Percentiles rank a stretch among this genome's conserved stretches.
These are phyloP conservation scores for Tubulanus polymorphus DNA, from an alignment of 2,888 invertebrate genomes.

Conservation along the genomic window DNA sequence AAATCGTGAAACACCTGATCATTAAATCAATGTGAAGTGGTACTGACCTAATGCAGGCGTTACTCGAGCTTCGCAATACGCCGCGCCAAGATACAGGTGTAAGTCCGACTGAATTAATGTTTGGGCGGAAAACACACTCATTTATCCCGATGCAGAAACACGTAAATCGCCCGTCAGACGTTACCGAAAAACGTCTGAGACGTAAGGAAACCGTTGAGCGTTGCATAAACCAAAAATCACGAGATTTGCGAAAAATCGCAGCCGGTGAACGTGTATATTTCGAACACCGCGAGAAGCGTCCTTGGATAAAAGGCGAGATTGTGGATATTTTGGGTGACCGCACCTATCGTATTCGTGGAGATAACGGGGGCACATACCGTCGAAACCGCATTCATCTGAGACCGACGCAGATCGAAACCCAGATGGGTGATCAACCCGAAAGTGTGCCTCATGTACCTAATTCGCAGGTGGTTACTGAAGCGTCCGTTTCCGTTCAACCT, in stretches of 20 bases:
- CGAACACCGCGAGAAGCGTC: slow-evolving; percentile 10
- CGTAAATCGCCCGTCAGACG: not conserved
- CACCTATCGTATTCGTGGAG: not conserved
- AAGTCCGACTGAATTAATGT: slow-evolving; percentile 20
- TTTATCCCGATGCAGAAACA: slow-evolving; percentile 7
- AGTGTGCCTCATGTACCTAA: too few relatives aligned
- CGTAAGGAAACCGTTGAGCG: slow-evolving; percentile 9
- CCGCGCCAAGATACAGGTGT: slow-evolving; percentile 18
- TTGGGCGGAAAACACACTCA: slow-evolving; percentile 14
- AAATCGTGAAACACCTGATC: slow-evolving; percentile 17
- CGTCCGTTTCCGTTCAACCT: too few relatives aligned
- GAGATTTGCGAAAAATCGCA: slow-evolving; percentile 10
- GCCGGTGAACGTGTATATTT: slow-evolving; percentile 15
- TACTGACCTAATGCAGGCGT: slow-evolving; percentile 15
- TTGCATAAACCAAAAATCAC: slow-evolving; percentile 10
- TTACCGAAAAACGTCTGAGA: not conserved
- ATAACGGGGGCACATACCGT: not conserved
- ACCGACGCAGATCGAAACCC: not conserved
- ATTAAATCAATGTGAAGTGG: slow-evolving; percentile 13
- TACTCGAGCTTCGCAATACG: slow-evolving; percentile 22
- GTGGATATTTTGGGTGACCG: not conserved
- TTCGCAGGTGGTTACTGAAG: not conserved
- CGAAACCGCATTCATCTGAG: not conserved
- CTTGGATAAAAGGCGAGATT: not conserved
- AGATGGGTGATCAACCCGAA: not conserved